A percentile compares a stretch with the other conserved stretches of the same genome.
Evolutionary conservation across 1,140 invertebrate species (phyloP).

Genomic region (Trypoxylus dichotomus): DNA sequence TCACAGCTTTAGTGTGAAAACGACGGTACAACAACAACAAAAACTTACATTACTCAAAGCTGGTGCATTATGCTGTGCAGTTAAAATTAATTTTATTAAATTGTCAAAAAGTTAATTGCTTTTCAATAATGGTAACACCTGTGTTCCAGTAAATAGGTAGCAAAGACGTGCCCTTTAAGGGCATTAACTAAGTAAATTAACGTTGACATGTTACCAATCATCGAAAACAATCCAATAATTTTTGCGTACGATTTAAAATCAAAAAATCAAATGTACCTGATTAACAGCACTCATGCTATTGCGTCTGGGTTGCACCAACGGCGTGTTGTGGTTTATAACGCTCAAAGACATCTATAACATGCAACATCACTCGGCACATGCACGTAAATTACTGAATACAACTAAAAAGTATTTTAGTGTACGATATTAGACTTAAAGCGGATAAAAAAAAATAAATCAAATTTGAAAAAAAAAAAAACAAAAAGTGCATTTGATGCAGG

Average conservation of each 20-base stretch:
- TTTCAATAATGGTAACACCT: background rate
- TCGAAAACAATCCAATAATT: background rate
- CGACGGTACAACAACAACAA: background rate
- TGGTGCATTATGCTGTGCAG: background rate
- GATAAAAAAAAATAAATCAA: background rate
- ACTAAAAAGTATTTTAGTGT: constrained; percentile 38
- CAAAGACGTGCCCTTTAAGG: too few relatives aligned
- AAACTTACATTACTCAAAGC: background rate
- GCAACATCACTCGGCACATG: constrained; percentile 37
- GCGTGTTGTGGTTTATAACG: constrained; percentile 46
- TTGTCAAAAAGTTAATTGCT: background rate
- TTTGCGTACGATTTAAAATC: background rate
- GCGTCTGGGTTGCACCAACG: constrained; percentile 51
- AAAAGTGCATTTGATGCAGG: constrained; percentile 17
- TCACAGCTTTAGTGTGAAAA: background rate
- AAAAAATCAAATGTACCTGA: constrained; percentile 26
- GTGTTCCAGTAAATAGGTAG: too few relatives aligned
- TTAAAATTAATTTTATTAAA: background rate
- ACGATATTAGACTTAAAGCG: constrained; percentile 11
- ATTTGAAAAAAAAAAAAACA: background rate
- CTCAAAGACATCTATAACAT: constrained; percentile 55
- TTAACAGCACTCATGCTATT: constrained; percentile 50
- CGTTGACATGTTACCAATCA: too few relatives aligned
- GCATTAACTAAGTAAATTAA: too few relatives aligned
- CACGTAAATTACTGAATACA: constrained; percentile 13